These are phyloP conservation scores for Phenacoccus solenopsis DNA, from an alignment of 1,140 invertebrate species.

Conservation along the genomic window DNA sequence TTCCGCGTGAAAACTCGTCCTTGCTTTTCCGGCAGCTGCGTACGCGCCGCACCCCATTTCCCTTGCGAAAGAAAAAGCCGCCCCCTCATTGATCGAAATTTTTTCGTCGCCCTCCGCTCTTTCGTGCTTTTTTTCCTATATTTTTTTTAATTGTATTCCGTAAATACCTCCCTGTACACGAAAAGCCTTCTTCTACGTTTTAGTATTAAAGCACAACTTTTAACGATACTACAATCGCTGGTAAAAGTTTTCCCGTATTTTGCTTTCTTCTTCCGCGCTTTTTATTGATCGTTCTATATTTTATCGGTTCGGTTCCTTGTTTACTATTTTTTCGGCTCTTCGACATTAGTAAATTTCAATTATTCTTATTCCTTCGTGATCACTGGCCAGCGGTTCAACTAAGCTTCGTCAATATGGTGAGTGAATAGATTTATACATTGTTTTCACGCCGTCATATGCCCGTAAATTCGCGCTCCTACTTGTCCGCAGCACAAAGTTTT, in stretches of 20 bases:
- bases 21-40: constrained; percentile 14
- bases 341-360: background rate
- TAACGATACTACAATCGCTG: constrained; percentile 13
- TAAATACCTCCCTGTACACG: constrained; percentile 8
- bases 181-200: constrained; percentile 14
- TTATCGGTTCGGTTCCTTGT: constrained; percentile 11
- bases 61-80: background rate
- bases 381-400: too few species aligned
- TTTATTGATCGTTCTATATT: constrained; percentile 11
- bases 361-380: too few species aligned
- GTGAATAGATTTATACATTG: background rate
- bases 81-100: constrained; percentile 16
- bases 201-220: constrained; percentile 17
- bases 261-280: constrained; percentile 8
- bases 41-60: background rate
- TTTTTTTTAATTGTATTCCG: constrained; percentile 17
- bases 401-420: background rate
- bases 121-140: constrained; percentile 10
- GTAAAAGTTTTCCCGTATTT: constrained; percentile 11
- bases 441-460: too few species aligned
- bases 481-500: background rate
- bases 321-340: constrained; percentile 1
- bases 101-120: background rate
- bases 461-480: background rate
- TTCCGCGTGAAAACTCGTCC: constrained; percentile 16